A percentile compares a stretch with the other conserved stretches of the same genome.
phyloP scores from a whole-genome alignment of 2,888 invertebrate species.

The Trichogramma dendrolimi region DNA sequence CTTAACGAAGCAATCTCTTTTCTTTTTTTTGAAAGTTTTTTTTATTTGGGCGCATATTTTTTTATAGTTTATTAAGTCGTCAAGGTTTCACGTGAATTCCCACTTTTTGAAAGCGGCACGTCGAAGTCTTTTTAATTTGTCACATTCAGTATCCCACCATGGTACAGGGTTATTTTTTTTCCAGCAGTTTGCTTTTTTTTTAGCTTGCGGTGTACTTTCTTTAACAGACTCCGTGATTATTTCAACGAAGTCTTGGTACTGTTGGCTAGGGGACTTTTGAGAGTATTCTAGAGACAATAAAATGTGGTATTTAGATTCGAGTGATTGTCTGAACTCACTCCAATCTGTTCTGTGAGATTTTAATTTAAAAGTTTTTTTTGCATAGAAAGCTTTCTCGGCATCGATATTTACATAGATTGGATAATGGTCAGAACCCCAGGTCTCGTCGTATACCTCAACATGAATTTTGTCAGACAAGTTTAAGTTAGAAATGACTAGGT shows the following conservation, averaged over 20 bases:
- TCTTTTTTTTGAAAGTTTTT: slow-evolving; percentile 23
- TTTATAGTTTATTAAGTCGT: slow-evolving; percentile 20
- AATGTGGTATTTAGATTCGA: not conserved
- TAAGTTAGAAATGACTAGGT: slow-evolving; percentile 3
- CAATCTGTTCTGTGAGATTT: slow-evolving; percentile 6
- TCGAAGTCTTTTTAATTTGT: slow-evolving; percentile 20
- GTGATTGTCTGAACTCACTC: not conserved
- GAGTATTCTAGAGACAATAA: not conserved
- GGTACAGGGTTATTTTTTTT: slow-evolving; percentile 21
- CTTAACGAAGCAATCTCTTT: slow-evolving; percentile 7
- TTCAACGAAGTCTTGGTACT: slow-evolving; percentile 21
- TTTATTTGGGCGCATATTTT: slow-evolving; percentile 10
- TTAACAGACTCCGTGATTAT: slow-evolving; percentile 4
- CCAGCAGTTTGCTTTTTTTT: slow-evolving; percentile 2
- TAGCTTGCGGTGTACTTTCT: slow-evolving; percentile 10
- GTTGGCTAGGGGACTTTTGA: not conserved
- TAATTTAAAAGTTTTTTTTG: slow-evolving; percentile 5
- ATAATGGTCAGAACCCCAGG: slow-evolving; percentile 15
- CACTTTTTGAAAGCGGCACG: slow-evolving; percentile 25
- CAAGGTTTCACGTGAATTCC: slow-evolving; percentile 10
- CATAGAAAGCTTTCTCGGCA: slow-evolving; percentile 2
- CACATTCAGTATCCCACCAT: slow-evolving; percentile 29
- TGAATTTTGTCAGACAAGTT: slow-evolving; percentile 4
- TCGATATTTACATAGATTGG: not conserved
- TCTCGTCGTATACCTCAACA: not conserved